Percentiles rank a stretch among this genome's conserved stretches.
phyloP scores from a whole-genome alignment of 2,797 vertebrate genomes.

The Balearica regulorum region DNA sequence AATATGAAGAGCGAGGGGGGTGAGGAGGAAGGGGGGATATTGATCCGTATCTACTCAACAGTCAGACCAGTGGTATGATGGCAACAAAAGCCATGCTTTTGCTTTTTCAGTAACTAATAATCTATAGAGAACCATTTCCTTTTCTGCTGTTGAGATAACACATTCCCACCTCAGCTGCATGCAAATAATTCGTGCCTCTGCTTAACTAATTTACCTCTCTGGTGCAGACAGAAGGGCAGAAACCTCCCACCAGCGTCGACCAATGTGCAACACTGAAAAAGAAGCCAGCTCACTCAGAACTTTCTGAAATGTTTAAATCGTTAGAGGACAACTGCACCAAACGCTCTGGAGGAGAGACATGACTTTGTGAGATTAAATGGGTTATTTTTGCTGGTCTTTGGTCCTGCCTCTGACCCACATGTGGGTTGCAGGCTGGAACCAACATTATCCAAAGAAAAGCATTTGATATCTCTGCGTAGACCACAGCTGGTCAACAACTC shows the following conservation, averaged over 20 bases:
- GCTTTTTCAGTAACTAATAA: slow-evolving; percentile 58
- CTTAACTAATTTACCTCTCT: slow-evolving; percentile 34
- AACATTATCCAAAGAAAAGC: slow-evolving; percentile 56
- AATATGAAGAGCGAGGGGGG: slow-evolving; percentile 24
- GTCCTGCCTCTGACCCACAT: slow-evolving; percentile 54
- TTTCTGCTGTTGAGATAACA: slow-evolving; percentile 54
- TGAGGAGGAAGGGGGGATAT: slow-evolving; percentile 39
- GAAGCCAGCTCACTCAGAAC: slow-evolving; percentile 3
- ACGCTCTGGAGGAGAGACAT: slow-evolving; percentile 20
- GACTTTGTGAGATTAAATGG: background rate
- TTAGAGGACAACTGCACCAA: slow-evolving; percentile 15
- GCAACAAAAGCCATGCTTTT: slow-evolving; percentile 41
- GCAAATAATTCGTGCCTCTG: slow-evolving; percentile 43
- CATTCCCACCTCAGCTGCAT: slow-evolving; percentile 42
- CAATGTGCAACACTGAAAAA: background rate
- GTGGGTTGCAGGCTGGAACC: slow-evolving; percentile 69
- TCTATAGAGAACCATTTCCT: slow-evolving; percentile 59
- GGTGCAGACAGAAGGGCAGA: slow-evolving; percentile 16
- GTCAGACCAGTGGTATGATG: slow-evolving; percentile 23
- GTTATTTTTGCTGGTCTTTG: slow-evolving; percentile 28
- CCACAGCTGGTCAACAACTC: slow-evolving; percentile 70
- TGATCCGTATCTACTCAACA: slow-evolving; percentile 59
- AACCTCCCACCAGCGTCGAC: background rate
- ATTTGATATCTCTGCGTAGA: slow-evolving; percentile 52
- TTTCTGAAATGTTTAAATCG: background rate